Conservation (phyloP, 2,797 vertebrate genomes). For the Leptodactylus fallax region DNA sequence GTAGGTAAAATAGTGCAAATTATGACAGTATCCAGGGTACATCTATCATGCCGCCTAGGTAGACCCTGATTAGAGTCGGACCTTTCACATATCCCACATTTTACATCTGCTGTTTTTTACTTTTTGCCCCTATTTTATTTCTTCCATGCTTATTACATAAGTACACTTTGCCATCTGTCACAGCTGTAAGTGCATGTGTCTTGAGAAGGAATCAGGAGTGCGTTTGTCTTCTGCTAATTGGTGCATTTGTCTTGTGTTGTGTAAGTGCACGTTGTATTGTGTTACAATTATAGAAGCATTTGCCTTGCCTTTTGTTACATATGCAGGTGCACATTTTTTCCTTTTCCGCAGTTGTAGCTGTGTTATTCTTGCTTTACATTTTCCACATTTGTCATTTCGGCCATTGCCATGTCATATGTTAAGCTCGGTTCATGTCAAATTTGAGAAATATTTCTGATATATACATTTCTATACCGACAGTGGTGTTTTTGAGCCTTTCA, state of each 20-base stretch:
- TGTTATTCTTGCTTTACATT: background rate
- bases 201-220: background rate
- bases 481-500: no score
- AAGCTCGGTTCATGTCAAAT: background rate
- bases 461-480: no score
- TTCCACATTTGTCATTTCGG: background rate
- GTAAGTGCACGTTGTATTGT: background rate
- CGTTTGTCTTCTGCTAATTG: constrained; percentile 3
- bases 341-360: background rate
- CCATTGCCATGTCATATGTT: background rate
- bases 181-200: background rate
- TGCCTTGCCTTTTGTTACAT: background rate
- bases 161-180: background rate
- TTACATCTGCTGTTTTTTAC: no score
- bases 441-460: background rate
- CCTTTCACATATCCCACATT: no score
- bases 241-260: constrained; percentile 13
- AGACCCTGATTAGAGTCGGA: no score
- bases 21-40: no score
- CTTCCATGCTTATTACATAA: background rate
- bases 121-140: background rate
- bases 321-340: background rate
- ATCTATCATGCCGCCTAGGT: no score
- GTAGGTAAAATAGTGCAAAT: no score
- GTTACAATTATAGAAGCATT: constrained; percentile 1